A percentile compares a stretch with the other conserved stretches of the same genome.
Conservation (phyloP, 64 coral and sea anemone species). For the Actinia equina region DNA sequence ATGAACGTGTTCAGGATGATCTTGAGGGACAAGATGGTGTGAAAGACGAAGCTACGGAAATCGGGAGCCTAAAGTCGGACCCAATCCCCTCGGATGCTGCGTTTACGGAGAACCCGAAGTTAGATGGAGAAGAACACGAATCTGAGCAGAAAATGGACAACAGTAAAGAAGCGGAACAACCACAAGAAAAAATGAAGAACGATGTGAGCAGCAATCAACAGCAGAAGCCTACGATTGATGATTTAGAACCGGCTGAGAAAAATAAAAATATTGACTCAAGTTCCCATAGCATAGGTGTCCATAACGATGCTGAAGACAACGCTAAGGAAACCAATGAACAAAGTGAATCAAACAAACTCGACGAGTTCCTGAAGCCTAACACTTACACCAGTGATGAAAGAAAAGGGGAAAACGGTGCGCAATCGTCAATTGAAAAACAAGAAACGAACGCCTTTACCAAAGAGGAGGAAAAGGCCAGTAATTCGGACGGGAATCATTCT, state of each 20-base stretch:
- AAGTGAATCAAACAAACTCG: not conserved
- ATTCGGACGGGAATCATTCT: not conserved
- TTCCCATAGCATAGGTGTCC: not conserved
- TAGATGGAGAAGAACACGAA: not conserved
- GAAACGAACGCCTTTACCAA: not conserved
- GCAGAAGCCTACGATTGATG: not conserved
- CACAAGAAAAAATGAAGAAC: not conserved
- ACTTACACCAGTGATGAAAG: not conserved
- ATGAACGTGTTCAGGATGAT: not conserved
- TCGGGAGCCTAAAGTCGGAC: not conserved
- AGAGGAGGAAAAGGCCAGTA: not conserved
- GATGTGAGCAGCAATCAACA: not conserved
- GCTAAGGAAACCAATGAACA: not conserved
- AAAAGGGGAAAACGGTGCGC: not conserved
- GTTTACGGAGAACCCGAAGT: not conserved
- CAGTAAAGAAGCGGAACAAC: not conserved
- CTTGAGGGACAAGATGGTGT: not conserved
- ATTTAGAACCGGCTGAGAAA: not conserved
- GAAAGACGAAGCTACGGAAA: not conserved
- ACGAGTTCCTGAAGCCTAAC: conserved; percentile 5
- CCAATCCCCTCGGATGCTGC: not conserved
- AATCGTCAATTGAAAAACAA: not conserved
- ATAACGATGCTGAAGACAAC: not conserved
- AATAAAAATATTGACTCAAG: not conserved
- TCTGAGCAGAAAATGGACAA: not conserved